Percentiles rank a stretch among this genome's conserved stretches.
These are phyloP conservation scores for Phymorhynchus buccinoides DNA, from an alignment of 1,140 invertebrate genomes.

Conservation along the genomic window DNA sequence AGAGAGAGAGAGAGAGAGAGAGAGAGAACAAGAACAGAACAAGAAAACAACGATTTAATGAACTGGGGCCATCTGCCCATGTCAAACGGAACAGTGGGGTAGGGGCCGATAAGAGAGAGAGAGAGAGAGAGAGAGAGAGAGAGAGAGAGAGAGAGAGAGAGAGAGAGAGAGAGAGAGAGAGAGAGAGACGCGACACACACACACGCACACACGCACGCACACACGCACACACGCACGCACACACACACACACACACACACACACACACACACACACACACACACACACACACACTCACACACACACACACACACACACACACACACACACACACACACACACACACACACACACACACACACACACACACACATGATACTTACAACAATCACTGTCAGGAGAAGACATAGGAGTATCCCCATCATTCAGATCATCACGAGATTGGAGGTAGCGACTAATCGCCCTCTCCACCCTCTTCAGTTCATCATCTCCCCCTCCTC, in stretches of 20 bases:
- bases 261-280: background rate
- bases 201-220: background rate
- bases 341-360: background rate
- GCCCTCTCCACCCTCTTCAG: slow-evolving; percentile 62
- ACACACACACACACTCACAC: no score
- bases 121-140: no score
- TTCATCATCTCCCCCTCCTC: slow-evolving; percentile 54
- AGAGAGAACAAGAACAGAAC: no score
- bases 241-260: background rate
- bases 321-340: no score
- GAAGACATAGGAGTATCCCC: slow-evolving; percentile 62
- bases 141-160: no score
- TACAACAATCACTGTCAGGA: slow-evolving; percentile 65
- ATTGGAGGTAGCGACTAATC: slow-evolving; percentile 59
- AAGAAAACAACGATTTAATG: no score
- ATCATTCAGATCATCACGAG: slow-evolving; percentile 48
- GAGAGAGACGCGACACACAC: background rate
- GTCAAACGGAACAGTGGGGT: no score
- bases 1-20: no score
- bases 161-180: no score
- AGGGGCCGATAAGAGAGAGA: no score
- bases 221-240: background rate
- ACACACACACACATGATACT: slow-evolving; percentile 27
- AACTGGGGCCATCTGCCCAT: no score
- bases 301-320: no score